Percentiles rank a stretch among this genome's conserved stretches.
phyloP scores from a whole-genome alignment of 2,113 vertebrate genomes.

The Galeopterus variegatus region DNA sequence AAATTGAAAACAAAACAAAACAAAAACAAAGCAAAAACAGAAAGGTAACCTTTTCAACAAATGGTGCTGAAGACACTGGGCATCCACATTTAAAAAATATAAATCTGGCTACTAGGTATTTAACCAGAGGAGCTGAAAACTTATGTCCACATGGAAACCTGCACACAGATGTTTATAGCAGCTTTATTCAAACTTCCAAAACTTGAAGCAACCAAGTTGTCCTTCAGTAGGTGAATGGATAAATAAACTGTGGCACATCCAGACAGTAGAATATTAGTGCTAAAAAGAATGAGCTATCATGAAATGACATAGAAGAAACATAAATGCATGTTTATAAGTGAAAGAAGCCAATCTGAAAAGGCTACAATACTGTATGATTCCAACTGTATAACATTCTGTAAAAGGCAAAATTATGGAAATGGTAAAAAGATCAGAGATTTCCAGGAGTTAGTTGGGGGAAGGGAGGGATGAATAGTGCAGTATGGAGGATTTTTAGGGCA shows the following conservation, averaged over 20 bases:
- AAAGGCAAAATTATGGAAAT: neutral
- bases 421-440: neutral
- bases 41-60: neutral
- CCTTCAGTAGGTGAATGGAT: neutral
- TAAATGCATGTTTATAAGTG: neutral
- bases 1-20: neutral
- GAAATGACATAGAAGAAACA: neutral
- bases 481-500: neutral
- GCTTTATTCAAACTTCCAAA: neutral
- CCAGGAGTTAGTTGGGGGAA: neutral
- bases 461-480: neutral
- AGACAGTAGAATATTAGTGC: neutral
- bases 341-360: neutral
- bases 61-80: neutral
- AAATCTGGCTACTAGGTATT: neutral
- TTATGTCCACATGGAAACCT: neutral
- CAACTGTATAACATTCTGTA: neutral
- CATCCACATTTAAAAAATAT: neutral
- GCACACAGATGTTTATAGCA: rapidly evolving
- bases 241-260: neutral
- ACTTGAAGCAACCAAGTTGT: neutral
- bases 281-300: neutral
- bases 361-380: neutral
- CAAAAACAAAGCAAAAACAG: too few species aligned
- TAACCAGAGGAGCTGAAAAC: neutral